Base-by-base conservation (phyloP, 2,113 vertebrate genomes). In the Osmerus eperlanus region DNA sequence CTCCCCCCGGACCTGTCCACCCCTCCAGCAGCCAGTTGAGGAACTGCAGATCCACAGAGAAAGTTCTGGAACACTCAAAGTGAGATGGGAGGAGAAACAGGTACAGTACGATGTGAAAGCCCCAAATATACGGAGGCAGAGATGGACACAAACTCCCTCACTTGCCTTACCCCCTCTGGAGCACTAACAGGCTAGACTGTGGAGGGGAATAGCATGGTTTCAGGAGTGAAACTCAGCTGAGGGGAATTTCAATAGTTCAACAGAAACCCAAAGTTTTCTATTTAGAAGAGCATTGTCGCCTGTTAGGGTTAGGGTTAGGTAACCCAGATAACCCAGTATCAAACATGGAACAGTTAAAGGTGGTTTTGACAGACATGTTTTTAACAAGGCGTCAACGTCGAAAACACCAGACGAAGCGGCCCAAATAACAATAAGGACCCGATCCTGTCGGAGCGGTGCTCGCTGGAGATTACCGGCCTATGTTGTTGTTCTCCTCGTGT, bases 11-110 rank as follows among this genome's bases (percentile, higher is more conserved):
- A 75, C 80, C 86, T 83, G 78, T 84, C 84, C 77, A 72, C 80
- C 75, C 9, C 74, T 78, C 72, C 53, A 74, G 79, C 78, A 84
- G 87, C 83, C 85, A 82, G 79, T 83, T 89, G 89, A 89, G 87
- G 67, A 88, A 86, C 78, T 81, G 86, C 89, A 91, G 89, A 83
- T 86, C 51, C 82, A 78, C 52, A 0, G 74, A 64, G 75, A 86
- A 79, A 85, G 65, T 67, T 70, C 70, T 84, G 81, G 83, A 85
- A 88, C 88, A 84, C 78, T 82, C 80, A 76, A 78, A 86, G 87
- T 83, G 87, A 86, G 86, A 89, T 58, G 29, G 82, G 86, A 89
- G 51, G 78, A 89, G 87, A 90, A 87, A 77, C 88, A 89, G 88
- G 79, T 82, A 70, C 85, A 88, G 86, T 87, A 25, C 88, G 88